These are phyloP conservation scores for Polypedilum pembai DNA, from an alignment of 1,140 invertebrate genomes.

Conservation along the genomic window DNA sequence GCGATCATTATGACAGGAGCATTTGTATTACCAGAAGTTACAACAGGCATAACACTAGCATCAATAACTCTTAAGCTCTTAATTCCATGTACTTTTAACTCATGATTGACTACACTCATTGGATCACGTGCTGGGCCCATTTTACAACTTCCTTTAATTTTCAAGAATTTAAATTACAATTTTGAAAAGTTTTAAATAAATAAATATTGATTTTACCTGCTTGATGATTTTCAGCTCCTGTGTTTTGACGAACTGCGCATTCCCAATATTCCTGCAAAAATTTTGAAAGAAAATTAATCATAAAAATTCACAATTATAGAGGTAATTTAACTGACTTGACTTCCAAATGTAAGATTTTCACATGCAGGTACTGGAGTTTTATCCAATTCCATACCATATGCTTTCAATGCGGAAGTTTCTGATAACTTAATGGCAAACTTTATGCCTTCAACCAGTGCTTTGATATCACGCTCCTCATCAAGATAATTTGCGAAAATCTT, in stretches of 20 bases:
- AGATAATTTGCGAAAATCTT: conserved; percentile 81
- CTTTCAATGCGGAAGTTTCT: conserved; percentile 58
- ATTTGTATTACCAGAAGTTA: conserved; percentile 58
- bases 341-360: conserved; percentile 60
- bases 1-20: conserved; percentile 71
- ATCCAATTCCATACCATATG: conserved; percentile 63
- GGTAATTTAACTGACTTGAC: conserved; percentile 47
- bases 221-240: conserved; percentile 77
- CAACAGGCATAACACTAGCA: conserved; percentile 60
- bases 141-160: conserved; percentile 47
- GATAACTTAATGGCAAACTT: conserved; percentile 62
- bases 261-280: conserved; percentile 58
- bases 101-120: conserved; percentile 51
- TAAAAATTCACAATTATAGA: no score
- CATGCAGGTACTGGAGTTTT: conserved; percentile 63
- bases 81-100: not conserved
- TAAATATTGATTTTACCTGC: conserved; percentile 46
- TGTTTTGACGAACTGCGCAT: conserved; percentile 65
- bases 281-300: not conserved
- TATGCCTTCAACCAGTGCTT: conserved; percentile 62
- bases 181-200: no score
- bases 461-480: conserved; percentile 64
- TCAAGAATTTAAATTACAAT: no score
- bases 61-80: conserved; percentile 59
- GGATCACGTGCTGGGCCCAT: conserved; percentile 52